Evolutionary conservation across 2,888 invertebrate species (phyloP), one percentile per base, ranked within the genome.

Genomic region (Biston betularia): DNA sequence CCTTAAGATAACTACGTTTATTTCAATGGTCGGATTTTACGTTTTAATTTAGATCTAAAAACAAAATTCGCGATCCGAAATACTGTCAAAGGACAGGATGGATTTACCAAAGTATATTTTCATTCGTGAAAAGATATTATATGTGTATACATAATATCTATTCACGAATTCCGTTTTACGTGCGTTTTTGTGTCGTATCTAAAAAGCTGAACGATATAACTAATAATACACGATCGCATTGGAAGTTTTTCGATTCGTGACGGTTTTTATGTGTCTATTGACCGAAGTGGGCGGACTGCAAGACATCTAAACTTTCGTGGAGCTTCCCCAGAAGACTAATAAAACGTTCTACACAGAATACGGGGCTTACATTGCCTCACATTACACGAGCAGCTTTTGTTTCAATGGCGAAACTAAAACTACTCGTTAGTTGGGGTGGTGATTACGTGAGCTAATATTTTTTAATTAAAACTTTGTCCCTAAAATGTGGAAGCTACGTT

Each of bases 291-390:
- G 62, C 65, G 72, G 72, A 78, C 73, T 77, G 70, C 65, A 75
- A 76, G 76, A 79, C 81, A 79, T 75, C 74, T 77, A 71, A 79
- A 81, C 74, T 72, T 80, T 78, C 70, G 59, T 69, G 72, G 74
- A 79, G 74, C 73, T 71, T 74, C 63, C 75, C 77, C 78, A 68
- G 72, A 77, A 78, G 78, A 75, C 72, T 68, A 72, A 80, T 81
- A 80, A 80, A 81, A 71, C 72, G 75, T 68, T 80, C 75, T 73
- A 69, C 65, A 74, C 69, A 63, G 63, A 78, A 79, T 68, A 62
- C 48, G 67, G 66, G 65, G 76, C 73, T 70, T 69, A 74, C 74
- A 69, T 65, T 74, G 71, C 67, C 68, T 69, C 67, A 63, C 70
- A 68, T 71, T 70, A 67, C 58, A 66, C 65, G 60, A 70, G 60